These are phyloP conservation scores for Oxyscelio sp. DNA, from an alignment of 2,888 invertebrate genomes.

Conservation along the genomic window DNA sequence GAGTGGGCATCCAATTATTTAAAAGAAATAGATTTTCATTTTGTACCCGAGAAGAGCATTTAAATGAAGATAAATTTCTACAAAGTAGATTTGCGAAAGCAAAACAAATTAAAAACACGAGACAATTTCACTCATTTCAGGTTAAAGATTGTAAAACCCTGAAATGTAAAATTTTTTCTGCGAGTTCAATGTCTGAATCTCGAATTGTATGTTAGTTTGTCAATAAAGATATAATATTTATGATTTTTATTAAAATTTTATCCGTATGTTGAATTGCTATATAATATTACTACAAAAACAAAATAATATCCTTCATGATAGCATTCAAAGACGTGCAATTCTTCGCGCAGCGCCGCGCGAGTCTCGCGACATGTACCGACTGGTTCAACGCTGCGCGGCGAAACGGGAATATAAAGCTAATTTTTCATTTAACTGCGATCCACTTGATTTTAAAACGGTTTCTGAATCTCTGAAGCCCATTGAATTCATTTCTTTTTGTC, in stretches of 20 bases:
- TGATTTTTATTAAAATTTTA: not conserved
- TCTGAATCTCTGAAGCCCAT: not conserved
- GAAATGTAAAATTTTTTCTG: too few relatives aligned
- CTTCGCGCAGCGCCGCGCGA: not conserved
- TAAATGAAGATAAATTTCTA: not conserved
- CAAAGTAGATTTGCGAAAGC: constrained; percentile 8
- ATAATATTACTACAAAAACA: not conserved
- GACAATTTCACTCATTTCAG: too few relatives aligned
- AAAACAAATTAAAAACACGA: too few relatives aligned
- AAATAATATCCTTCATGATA: not conserved
- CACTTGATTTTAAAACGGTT: not conserved
- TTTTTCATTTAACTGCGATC: not conserved
- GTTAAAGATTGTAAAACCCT: too few relatives aligned
- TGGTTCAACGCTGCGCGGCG: not conserved
- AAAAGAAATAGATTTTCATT: constrained; percentile 19
- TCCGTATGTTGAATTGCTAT: not conserved
- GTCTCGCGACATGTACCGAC: not conserved
- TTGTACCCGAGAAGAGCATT: constrained; percentile 12
- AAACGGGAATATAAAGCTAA: not conserved
- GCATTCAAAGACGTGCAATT: not conserved
- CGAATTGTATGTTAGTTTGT: not conserved
- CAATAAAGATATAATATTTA: not conserved
- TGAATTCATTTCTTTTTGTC: not conserved
- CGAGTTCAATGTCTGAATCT: not conserved
- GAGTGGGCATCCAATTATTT: constrained; percentile 10